These are phyloP conservation scores for Okamejei kenojei DNA, from an alignment of 2,797 vertebrate genomes.

Conservation along the genomic window DNA sequence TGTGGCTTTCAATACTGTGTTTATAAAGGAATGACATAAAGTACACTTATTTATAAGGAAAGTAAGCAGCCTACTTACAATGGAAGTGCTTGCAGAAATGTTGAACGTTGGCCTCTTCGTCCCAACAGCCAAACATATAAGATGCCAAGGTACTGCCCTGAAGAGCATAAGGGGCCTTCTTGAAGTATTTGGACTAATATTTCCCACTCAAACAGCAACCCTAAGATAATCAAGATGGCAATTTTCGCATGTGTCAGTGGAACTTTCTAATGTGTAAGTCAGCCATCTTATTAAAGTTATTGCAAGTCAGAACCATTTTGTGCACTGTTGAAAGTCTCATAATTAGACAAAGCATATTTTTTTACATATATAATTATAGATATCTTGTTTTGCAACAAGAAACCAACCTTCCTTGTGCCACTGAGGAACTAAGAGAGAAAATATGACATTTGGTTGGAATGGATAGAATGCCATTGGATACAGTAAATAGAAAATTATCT, in stretches of 20 bases:
- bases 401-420: neutral
- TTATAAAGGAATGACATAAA: too few species aligned
- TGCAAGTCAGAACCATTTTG: neutral
- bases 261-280: neutral
- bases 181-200: neutral
- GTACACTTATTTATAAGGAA: neutral
- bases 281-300: neutral
- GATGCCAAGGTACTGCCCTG: neutral
- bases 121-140: neutral
- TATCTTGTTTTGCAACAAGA: neutral
- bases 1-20: too few species aligned
- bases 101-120: neutral
- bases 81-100: neutral
- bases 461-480: neutral
- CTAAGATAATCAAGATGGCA: neutral
- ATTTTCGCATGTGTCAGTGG: neutral
- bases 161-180: neutral
- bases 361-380: too few species aligned
- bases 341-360: too few species aligned
- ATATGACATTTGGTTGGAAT: neutral
- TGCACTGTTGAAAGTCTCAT: neutral
- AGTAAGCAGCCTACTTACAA: neutral
- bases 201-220: neutral
- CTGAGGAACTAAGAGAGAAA: neutral
- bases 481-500: neutral